Conservation (phyloP, 1,140 invertebrate species). For the Probaryconus sp. region DNA sequence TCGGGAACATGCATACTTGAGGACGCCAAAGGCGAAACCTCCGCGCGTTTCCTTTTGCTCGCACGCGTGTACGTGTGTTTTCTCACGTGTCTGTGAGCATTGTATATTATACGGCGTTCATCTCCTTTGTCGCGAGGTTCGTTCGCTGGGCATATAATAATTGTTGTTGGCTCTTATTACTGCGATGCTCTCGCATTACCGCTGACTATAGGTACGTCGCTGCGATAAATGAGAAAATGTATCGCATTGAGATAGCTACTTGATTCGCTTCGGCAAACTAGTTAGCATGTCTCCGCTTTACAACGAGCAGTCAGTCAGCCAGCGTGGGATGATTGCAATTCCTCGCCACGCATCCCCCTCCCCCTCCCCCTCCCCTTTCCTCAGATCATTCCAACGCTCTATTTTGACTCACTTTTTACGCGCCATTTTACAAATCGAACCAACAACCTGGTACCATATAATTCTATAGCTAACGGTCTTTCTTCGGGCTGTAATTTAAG, state of each 20-base stretch:
- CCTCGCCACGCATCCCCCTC: constrained; percentile 22
- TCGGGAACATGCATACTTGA: constrained; percentile 38
- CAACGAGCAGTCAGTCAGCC: constrained; percentile 18
- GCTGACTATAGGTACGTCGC: constrained; percentile 66
- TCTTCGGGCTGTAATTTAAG: no score
- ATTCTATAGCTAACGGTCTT: no score
- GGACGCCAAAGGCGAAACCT: constrained; percentile 53
- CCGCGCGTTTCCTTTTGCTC: constrained; percentile 52
- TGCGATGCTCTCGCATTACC: constrained; percentile 69
- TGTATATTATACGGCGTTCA: constrained; percentile 60
- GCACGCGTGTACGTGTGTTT: constrained; percentile 22
- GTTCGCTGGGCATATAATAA: constrained; percentile 68
- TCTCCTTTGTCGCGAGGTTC: constrained; percentile 56
- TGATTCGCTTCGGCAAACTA: constrained; percentile 58
- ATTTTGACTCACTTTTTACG: no score
- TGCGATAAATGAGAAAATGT: constrained; percentile 57
- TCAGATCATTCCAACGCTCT: no score
- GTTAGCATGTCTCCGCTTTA: constrained; percentile 51
- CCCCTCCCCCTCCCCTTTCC: no score
- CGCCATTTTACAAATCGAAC: no score
- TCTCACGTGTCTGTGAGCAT: constrained; percentile 43
- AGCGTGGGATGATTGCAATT: constrained; percentile 24
- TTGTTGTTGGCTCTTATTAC: constrained; percentile 73
- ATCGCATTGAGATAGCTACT: constrained; percentile 59
- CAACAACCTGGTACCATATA: no score